phyloP scores from a whole-genome alignment of 2,888 invertebrate genomes.

The Hermodice carunculata region DNA sequence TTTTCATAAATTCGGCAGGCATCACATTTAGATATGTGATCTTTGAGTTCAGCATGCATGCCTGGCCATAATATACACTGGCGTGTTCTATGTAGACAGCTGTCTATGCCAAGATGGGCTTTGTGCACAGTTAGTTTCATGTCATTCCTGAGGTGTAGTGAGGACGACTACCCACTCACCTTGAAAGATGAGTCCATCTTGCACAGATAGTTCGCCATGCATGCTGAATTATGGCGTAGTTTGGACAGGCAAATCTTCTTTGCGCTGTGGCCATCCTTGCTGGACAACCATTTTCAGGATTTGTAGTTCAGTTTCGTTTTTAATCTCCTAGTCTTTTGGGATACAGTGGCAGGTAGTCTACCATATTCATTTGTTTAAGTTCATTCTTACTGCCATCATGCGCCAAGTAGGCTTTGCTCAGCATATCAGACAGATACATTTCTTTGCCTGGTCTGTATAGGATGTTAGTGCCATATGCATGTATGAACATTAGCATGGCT shows the following conservation, averaged over 20 bases:
- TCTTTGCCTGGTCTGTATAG: constrained; percentile 36
- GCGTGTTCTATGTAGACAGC: constrained; percentile 1
- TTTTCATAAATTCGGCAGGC: neutral
- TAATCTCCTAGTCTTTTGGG: too few relatives aligned
- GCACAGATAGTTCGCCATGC: constrained; percentile 32
- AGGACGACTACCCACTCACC: constrained; percentile 29
- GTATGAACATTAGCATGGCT: too few relatives aligned
- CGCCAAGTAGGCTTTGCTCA: constrained; percentile 25
- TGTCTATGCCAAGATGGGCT: constrained; percentile 12
- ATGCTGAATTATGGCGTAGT: constrained; percentile 32
- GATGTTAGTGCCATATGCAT: too few relatives aligned
- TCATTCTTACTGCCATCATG: too few relatives aligned
- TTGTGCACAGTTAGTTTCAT: constrained; percentile 3
- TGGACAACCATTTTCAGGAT: too few relatives aligned
- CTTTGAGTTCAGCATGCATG: neutral
- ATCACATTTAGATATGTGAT: neutral
- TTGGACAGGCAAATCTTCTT: constrained; percentile 14
- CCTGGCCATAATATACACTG: constrained; percentile 13
- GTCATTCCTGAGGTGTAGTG: constrained; percentile 6
- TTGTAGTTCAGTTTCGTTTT: too few relatives aligned
- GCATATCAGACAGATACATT: constrained; percentile 36
- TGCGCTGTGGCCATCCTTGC: constrained; percentile 34
- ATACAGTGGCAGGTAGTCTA: too few relatives aligned
- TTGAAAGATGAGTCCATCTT: constrained; percentile 35
- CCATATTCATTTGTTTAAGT: too few relatives aligned